Evolutionary conservation across 2,113 vertebrate genomes (phyloP), one percentile per base, ranked within the genome.

Genomic region (Oceanites oceanicus): DNA sequence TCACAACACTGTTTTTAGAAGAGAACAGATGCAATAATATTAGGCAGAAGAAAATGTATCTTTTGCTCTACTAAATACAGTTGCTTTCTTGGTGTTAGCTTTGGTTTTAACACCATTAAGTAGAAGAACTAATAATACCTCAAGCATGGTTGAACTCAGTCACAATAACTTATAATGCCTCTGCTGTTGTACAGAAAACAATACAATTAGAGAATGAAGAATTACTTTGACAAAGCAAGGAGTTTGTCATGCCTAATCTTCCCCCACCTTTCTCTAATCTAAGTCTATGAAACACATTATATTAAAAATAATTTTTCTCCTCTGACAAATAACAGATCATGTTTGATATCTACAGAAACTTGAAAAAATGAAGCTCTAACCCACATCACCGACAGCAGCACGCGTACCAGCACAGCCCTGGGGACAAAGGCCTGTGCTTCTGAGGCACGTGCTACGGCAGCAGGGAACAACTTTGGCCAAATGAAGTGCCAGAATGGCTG

Each of bases 391-490:
- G 25, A 2, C 36, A 32, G 8, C 1, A 3, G 17, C 50, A 23
- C 0, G 2, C 0, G 14, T 13, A 47, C n/a, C 65, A 32, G 27
- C 47, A 52, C 66, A 45, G 29, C 47, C 71, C 29, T 44, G 0
- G 3, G 47, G 72, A 66, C 10, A 6, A 19, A 63, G 20, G 18
- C 38, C 38, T 10, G 38, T 38, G 8, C n/a, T 62, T 22, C 27
- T 68, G 78, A 53, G 42, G 42, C 38, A 26, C 3, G 1, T 26
- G 42, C n/a, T 11, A 32, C 2, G 1, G 12, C 47, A 68, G 67
- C 15, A 14, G 30, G 45, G 71, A 49, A 20, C 21, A 47, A 26
- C 36, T 73, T 40, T 4, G 22, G 42, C 44, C 67, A 50, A 19
- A 38, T 13, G 13, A 38, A 34, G 15, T n/a, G 25, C n/a, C 55